Evolutionary conservation across 2,797 vertebrate species (phyloP).

Genomic region (Clarias platycephalus): DNA sequence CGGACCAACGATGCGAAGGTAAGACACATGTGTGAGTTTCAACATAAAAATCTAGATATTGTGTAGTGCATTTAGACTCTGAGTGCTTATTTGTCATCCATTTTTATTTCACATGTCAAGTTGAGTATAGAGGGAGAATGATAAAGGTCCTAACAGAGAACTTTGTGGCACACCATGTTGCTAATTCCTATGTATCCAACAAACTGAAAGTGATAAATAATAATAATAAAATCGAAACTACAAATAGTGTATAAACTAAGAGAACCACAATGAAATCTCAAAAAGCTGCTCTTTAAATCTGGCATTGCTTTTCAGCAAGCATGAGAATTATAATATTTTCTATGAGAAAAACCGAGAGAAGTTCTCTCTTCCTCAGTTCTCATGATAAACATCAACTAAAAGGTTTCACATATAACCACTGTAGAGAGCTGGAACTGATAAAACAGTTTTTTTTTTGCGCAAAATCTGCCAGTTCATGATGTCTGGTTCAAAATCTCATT

Average conservation of each 20-base stretch:
- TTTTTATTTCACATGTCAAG: background rate
- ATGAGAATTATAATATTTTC: background rate
- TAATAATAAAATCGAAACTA: background rate
- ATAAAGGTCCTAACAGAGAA: background rate
- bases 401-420: background rate
- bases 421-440: background rate
- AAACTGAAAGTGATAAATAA: background rate
- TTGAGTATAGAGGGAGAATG: background rate
- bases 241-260: background rate
- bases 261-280: background rate
- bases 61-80: background rate
- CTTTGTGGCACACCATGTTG: background rate
- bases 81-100: background rate
- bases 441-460: background rate
- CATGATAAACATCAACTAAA: background rate
- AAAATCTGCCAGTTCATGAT: background rate
- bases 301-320: background rate
- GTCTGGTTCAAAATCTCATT: background rate
- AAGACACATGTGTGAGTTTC: conserved; percentile 30
- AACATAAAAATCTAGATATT: background rate
- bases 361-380: background rate
- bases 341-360: background rate
- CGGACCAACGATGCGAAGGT: conserved; percentile 66
- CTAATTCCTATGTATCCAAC: background rate
- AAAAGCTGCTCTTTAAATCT: background rate